Base-by-base conservation (phyloP, 2,888 invertebrate species). In the Drosophila heteroneura region DNA sequence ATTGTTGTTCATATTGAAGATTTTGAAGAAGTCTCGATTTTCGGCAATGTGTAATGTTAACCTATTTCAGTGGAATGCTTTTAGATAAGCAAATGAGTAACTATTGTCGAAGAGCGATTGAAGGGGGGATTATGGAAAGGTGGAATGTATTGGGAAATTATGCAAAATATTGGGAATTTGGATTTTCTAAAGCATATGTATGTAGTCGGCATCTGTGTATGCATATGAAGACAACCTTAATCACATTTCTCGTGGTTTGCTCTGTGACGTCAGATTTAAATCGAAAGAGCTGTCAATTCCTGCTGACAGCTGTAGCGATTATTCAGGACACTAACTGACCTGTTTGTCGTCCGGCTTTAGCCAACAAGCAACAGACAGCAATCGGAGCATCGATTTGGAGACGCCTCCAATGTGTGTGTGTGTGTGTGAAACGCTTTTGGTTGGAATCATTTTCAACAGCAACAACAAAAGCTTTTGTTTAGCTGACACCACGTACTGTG, bases 391-490 rank as follows among this genome's bases (percentile, higher is more conserved):
- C 59, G 60, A 76, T 63, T 33, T 39, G 51, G 57, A 65, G 60
- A 54, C 58, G 65, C 35, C 52, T 49, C 70, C 39, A 4, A 39
- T 39, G 26, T n/a, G 26, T n/a, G 22, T n/a, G 22, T 14, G 56
- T 64, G 58, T 58, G 44, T 26, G 22, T 26, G 47, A 41, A 19
- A 39, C 51, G 9, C 35, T 61, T 61, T 60, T 58, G 58, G 44
- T 51, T 47, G 61, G 53, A 59, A 76, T 59, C 54, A 64, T 79
- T 79, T 69, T 51, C 37, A 64, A 37, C 10, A 54, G 57, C 61
- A 68, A 59, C 61, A 74, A 65, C 64, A 79, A 78, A 74, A 62
- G 62, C 76, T 79, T 76, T 79, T 79, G 79, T 79, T 71, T 61
- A 79, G 57, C 62, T 74, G 65, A 47, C 78, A 60, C 61, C 78